A percentile compares a stretch with the other conserved stretches of the same genome.
These are phyloP conservation scores for Zonitis immaculata DNA, from an alignment of 2,888 invertebrate species.

Conservation along the genomic window DNA sequence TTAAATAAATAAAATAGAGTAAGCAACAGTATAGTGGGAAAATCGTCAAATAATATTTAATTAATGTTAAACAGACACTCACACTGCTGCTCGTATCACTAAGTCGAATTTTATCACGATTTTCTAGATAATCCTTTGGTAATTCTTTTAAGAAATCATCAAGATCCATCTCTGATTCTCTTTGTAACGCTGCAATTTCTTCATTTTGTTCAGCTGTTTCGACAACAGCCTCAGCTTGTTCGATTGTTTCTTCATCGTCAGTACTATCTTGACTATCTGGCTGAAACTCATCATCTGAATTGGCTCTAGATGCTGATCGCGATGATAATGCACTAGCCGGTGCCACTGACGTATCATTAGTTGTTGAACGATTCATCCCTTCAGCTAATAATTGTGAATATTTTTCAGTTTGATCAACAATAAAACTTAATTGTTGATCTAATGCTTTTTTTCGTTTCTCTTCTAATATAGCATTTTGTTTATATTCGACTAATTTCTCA, in stretches of 20 bases:
- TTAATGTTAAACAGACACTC: constrained; percentile 1
- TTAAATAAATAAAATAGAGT: background rate
- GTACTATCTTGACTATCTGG: constrained; percentile 70
- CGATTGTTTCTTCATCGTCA: constrained; percentile 93
- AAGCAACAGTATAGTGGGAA: background rate
- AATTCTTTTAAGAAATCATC: constrained; percentile 78
- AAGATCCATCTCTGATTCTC: constrained; percentile 84
- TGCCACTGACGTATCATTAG: constrained; percentile 32
- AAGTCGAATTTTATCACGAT: constrained; percentile 56
- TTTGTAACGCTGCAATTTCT: constrained; percentile 81
- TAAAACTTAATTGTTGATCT: constrained; percentile 94
- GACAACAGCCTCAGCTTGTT: constrained; percentile 67
- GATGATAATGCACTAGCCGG: constrained; percentile 51
- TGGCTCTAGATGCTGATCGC: constrained; percentile 46
- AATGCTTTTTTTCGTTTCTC: constrained; percentile 92
- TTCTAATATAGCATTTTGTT: constrained; percentile 86
- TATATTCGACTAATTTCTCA: constrained; percentile 94
- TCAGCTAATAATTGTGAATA: constrained; percentile 89
- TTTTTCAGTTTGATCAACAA: constrained; percentile 97
- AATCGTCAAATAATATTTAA: background rate
- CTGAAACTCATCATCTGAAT: constrained; percentile 74
- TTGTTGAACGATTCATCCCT: constrained; percentile 65
- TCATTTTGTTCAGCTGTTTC: constrained; percentile 56
- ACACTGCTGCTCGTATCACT: constrained; percentile 34
- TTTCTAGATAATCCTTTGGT: constrained; percentile 75